Base-by-base conservation (phyloP, 2,888 invertebrate genomes). In the Drosophila eohydei region DNA sequence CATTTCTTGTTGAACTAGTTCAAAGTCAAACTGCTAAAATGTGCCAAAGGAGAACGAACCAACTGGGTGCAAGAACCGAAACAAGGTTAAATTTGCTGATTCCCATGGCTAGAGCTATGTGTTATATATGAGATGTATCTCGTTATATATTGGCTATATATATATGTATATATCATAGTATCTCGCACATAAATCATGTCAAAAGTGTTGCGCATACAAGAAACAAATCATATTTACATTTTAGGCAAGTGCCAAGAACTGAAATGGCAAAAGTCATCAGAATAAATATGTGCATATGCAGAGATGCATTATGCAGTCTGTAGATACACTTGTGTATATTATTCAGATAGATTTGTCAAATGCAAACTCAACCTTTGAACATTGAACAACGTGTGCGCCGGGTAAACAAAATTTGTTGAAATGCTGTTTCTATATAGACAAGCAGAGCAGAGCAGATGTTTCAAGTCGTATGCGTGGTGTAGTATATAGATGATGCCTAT, bases 201-300 rank as follows among this genome's bases (percentile, higher is more conserved):
- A 34, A 38, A 64, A 65, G 21, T 57, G 46, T 55, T 43, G n/a
- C n/a, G 12, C n/a, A 16, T 46, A 28, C 26, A 60, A 52, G 51
- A 34, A 21, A 36, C 14, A 43, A 36, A 14, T 65, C 26, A 62
- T 56, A 41, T 38, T 36, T 61, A 66, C 4, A 34, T 36, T 40
- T 59, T 11, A 12, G 12, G 26, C 51, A 36, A 34, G 16, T 78
- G 80, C 75, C 77, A 75, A 78, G 34, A 60, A 34, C 52, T 2
- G 16, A 71, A 78, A 78, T 80, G 80, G 36, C 80, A 78, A 80
- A 70, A 38, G 62, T 50, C 57, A 32, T 26, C 57, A 3, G 28
- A 14, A 62, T 9, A 61, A 28, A 52, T 14, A 59, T 41, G 32
- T 28, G n/a, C n/a, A 41, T 21, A 12, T 21, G 30, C 36, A 40